phyloP scores from a whole-genome alignment of 2,888 invertebrate genomes.

The Thereva unica region DNA sequence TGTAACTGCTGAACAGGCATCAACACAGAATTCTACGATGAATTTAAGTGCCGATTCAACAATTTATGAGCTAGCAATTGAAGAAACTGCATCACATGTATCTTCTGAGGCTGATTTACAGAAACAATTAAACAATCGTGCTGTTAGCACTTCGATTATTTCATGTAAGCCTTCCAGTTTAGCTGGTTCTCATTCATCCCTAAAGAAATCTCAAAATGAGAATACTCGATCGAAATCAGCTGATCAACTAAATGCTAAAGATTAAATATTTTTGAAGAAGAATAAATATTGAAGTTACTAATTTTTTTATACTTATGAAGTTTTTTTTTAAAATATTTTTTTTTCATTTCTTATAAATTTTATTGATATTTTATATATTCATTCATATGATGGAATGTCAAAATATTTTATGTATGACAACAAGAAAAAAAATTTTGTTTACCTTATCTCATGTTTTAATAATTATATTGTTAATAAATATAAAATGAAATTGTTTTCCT shows the following conservation, averaged over 20 bases:
- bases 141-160: constrained; percentile 19
- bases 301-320: not conserved
- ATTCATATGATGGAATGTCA: not conserved
- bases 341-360: constrained; percentile 1
- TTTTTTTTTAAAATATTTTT: constrained; percentile 15
- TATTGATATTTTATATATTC: constrained; percentile 4
- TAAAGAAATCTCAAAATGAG: not conserved
- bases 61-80: constrained; percentile 2
- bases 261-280: not conserved
- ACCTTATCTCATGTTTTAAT: no score
- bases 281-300: constrained; percentile 14
- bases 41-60: no score
- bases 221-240: constrained; percentile 17
- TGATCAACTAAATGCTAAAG: constrained; percentile 4
- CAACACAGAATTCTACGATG: no score
- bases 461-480: no score
- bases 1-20: no score
- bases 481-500: no score
- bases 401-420: no score
- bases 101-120: not conserved
- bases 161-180: not conserved
- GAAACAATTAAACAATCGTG: constrained; percentile 1
- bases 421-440: no score
- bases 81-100: constrained; percentile 10
- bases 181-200: constrained; percentile 2